phyloP scores from a whole-genome alignment of 2,113 vertebrate genomes.

The Barbus barbus region DNA sequence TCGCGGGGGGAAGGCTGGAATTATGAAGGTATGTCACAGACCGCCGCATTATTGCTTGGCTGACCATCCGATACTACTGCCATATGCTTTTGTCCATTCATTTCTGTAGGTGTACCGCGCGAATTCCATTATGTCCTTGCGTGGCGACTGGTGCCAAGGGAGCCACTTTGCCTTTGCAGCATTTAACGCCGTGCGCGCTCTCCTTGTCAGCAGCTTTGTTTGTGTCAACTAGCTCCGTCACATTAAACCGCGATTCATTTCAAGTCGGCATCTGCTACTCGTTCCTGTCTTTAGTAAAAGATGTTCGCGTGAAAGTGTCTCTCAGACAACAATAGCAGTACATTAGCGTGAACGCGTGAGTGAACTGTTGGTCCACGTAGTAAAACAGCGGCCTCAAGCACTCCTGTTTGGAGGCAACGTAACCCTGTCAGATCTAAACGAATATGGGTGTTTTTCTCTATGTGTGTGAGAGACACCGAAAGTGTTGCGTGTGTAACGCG shows the following conservation, averaged over 20 bases:
- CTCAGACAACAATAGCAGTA: constrained; percentile 40
- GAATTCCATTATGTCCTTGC: constrained; percentile 39
- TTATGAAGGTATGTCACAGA: constrained; percentile 58
- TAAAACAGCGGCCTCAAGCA: constrained; percentile 18
- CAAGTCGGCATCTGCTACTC: neutral
- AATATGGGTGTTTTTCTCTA: neutral
- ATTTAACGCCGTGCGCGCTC: constrained; percentile 14
- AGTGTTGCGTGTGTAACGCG: neutral
- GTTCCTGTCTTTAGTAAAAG: neutral
- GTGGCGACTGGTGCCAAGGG: constrained; percentile 22
- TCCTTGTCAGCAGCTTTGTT: neutral
- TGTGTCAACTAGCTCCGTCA: neutral
- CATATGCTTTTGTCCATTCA: constrained; percentile 49
- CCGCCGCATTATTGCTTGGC: constrained; percentile 37
- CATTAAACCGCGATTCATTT: neutral
- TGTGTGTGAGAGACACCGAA: neutral
- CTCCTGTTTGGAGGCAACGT: neutral
- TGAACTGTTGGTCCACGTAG: constrained; percentile 30
- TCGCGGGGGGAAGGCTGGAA: constrained; percentile 51
- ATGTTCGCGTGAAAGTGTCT: constrained; percentile 11
- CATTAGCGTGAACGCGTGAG: constrained; percentile 11
- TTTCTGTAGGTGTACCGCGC: constrained; percentile 33
- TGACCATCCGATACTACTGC: constrained; percentile 32
- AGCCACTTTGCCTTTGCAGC: constrained; percentile 37
- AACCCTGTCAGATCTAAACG: neutral